These are phyloP conservation scores for Alviniconcha strummeri DNA, from an alignment of 2,888 invertebrate species.

Conservation along the genomic window DNA sequence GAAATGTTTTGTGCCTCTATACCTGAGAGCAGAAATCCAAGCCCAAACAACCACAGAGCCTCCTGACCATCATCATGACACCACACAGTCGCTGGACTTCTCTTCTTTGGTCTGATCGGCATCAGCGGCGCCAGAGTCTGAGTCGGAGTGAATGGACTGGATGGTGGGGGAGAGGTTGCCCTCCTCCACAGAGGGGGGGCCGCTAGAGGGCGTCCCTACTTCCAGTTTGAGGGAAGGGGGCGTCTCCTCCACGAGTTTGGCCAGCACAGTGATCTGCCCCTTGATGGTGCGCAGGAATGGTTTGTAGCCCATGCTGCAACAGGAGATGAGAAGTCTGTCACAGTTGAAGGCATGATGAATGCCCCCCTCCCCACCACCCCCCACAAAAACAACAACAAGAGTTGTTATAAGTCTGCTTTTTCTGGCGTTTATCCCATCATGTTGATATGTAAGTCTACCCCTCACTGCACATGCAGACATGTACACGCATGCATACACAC, in stretches of 20 bases:
- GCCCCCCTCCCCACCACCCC: background rate
- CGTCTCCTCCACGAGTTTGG: slow-evolving; percentile 64
- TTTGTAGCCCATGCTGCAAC: slow-evolving; percentile 71
- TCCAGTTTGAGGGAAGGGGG: slow-evolving; percentile 53
- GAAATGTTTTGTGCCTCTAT: too few species aligned
- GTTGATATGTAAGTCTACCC: too few species aligned
- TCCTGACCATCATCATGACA: slow-evolving; percentile 19
- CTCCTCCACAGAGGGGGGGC: slow-evolving; percentile 49
- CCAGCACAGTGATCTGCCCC: slow-evolving; percentile 61
- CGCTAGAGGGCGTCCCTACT: slow-evolving; percentile 43
- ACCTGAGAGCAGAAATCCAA: too few species aligned
- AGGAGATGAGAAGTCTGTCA: background rate
- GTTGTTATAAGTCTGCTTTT: too few species aligned
- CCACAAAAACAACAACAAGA: too few species aligned
- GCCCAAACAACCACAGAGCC: too few species aligned
- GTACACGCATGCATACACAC: too few species aligned
- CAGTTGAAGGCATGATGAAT: background rate
- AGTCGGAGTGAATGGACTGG: slow-evolving; percentile 57
- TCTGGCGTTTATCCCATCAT: too few species aligned
- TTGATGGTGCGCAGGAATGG: slow-evolving; percentile 68
- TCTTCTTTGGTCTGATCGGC: slow-evolving; percentile 34
- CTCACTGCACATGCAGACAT: too few species aligned
- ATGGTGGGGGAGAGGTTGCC: slow-evolving; percentile 60
- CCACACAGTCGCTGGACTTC: slow-evolving; percentile 37
- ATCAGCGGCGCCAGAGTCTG: slow-evolving; percentile 31